Percentiles rank a stretch among this genome's conserved stretches.
These are phyloP conservation scores for Sarcophaga rosellei DNA, from an alignment of 2,888 invertebrate species.

Conservation along the genomic window DNA sequence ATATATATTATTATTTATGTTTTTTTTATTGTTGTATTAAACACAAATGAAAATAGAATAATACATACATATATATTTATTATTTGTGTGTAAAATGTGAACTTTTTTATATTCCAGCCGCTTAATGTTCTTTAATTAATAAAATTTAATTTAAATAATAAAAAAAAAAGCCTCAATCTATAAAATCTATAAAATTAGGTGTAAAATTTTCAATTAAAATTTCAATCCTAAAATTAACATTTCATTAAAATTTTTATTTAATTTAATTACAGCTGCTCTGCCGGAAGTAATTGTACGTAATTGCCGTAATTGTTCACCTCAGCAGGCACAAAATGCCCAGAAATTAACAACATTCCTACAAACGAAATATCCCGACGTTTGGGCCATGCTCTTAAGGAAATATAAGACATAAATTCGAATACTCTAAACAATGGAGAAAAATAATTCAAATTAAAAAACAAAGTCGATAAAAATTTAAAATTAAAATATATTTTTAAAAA, in stretches of 20 bases:
- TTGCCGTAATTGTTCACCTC: constrained; percentile 82
- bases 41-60: no score
- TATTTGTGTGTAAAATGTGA: not conserved
- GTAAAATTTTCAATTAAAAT: constrained; percentile 2
- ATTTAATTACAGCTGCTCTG: constrained; percentile 78
- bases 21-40: no score
- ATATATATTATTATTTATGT: no score
- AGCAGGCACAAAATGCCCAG: constrained; percentile 82
- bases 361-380: constrained; percentile 83
- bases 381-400: constrained; percentile 82
- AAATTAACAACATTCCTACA: constrained; percentile 83
- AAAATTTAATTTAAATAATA: no score
- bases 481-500: not conserved
- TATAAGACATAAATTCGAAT: constrained; percentile 75
- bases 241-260: not conserved
- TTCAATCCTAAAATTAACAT: not conserved
- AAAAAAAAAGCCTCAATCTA: no score
- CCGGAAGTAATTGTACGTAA: constrained; percentile 83
- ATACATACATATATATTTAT: not conserved
- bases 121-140: no score
- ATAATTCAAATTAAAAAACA: constrained; percentile 19
- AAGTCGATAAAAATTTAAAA: constrained; percentile 12
- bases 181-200: no score
- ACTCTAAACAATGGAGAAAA: not conserved
- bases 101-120: no score